Base-by-base conservation (phyloP, 1,140 invertebrate species). In the Eufriesea mexicana region DNA sequence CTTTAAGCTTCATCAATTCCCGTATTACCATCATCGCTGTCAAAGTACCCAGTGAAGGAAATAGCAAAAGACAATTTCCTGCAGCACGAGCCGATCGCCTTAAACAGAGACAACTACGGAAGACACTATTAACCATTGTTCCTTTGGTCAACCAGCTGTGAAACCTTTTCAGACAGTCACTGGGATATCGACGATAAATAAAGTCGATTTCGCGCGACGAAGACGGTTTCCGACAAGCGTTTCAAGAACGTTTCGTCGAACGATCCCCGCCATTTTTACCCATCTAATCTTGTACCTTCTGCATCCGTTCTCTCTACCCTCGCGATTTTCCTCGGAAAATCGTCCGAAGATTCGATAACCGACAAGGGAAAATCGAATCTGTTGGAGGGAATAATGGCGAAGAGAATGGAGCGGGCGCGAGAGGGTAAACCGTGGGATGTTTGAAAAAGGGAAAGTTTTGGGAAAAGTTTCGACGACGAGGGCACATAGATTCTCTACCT, bases 171-270 rank as follows among this genome's bases (percentile, higher is more conserved):
- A 47, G 59, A 49, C 49, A 42, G 23, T 55, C 59, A 55, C 42
- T 55, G 67, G 79, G 74, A 83, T 84, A 88, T 86, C 67, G 80
- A 73, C 83, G 81, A 90, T 90, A 90, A 90, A 89, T 89, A 88
- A 85, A 79, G 64, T 82, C 83, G 81, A 75, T 88, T 83, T 80
- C 73, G 80, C 83, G 76, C 64, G 79, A 62, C 59, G 62, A 57
- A 51, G 78, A 86, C 85, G 84, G 76, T 59, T 88, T 88, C 35
- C 86, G 80, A 85, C 81, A 81, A 82, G 72, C 75, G 12, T 85
- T 86, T 90, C 74, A 88, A 85, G 79, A 66, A 86, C 80, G 83
- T 61, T 86, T 77, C 79, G 72, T 28, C 62, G 72, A 68, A 70
- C 75, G 66, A 25, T n/a, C n/a, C n/a, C n/a, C 45, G 59, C 73